Conservation (phyloP, 2,888 invertebrate species). For the Mactromeris polynyma region DNA sequence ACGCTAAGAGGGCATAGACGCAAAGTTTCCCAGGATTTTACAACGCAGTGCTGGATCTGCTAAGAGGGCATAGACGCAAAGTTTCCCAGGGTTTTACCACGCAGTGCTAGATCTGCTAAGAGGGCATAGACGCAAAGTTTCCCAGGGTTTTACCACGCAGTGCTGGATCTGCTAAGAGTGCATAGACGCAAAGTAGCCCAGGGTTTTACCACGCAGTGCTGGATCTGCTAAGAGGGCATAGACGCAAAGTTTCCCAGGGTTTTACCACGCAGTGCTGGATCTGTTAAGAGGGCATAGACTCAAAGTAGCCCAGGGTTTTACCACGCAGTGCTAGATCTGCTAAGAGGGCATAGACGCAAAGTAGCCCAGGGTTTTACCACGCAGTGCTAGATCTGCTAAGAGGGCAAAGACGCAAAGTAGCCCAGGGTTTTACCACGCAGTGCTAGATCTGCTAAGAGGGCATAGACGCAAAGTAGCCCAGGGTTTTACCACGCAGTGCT, state of each 20-base stretch:
- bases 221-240: neutral
- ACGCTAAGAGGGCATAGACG: neutral
- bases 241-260: neutral
- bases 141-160: neutral
- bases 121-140: neutral
- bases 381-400: too few relatives aligned
- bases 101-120: too few relatives aligned
- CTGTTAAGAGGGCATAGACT: neutral
- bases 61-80: neutral
- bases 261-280: neutral
- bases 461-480: neutral
- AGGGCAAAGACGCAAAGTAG: neutral
- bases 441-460: neutral
- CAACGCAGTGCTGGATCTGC: too few relatives aligned
- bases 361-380: neutral
- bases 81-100: neutral
- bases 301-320: neutral
- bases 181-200: neutral
- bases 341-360: neutral
- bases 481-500: neutral
- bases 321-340: too few relatives aligned
- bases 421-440: neutral
- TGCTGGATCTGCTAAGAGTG: neutral
- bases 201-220: neutral
- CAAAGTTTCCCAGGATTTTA: neutral